These are phyloP conservation scores for Mimas tiliae DNA, from an alignment of 2,888 invertebrate genomes.

Conservation along the genomic window DNA sequence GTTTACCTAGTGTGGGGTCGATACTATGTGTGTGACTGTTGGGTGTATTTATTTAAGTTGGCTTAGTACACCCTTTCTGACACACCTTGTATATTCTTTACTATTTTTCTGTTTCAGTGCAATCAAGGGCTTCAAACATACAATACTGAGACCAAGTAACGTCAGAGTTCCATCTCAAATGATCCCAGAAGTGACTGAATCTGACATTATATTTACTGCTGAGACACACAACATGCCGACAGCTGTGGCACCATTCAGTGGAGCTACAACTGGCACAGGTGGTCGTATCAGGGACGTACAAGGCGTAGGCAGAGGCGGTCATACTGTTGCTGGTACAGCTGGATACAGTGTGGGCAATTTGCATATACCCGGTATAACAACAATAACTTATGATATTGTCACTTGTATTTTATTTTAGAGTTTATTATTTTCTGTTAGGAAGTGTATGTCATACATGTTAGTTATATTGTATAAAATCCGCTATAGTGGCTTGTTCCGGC, in stretches of 20 bases:
- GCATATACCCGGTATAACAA: constrained; percentile 91
- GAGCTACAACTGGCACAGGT: constrained; percentile 98
- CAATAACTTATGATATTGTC: background rate
- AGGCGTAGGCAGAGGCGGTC: constrained; percentile 96
- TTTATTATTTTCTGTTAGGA: too few relatives aligned
- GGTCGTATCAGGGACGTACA: constrained; percentile 98
- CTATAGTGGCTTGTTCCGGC: too few relatives aligned
- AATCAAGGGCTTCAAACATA: constrained; percentile 91
- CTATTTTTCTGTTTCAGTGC: constrained; percentile 84
- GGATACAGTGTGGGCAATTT: constrained; percentile 98
- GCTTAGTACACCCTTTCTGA: background rate
- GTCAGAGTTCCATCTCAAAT: constrained; percentile 86
- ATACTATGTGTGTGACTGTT: too few relatives aligned
- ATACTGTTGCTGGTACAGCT: constrained; percentile 97
- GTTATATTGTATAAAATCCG: too few relatives aligned
- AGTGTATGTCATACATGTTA: too few relatives aligned
- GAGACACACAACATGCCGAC: constrained; percentile 99
- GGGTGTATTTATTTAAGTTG: too few relatives aligned
- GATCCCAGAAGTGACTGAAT: constrained; percentile 84
- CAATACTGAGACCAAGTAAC: constrained; percentile 87
- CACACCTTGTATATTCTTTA: background rate
- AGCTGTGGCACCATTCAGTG: constrained; percentile 98
- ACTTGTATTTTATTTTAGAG: background rate
- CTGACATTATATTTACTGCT: constrained; percentile 98
- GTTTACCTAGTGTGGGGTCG: too few relatives aligned